Conservation (phyloP, 1,140 invertebrate genomes). For the Drosophila melanogaster region DNA sequence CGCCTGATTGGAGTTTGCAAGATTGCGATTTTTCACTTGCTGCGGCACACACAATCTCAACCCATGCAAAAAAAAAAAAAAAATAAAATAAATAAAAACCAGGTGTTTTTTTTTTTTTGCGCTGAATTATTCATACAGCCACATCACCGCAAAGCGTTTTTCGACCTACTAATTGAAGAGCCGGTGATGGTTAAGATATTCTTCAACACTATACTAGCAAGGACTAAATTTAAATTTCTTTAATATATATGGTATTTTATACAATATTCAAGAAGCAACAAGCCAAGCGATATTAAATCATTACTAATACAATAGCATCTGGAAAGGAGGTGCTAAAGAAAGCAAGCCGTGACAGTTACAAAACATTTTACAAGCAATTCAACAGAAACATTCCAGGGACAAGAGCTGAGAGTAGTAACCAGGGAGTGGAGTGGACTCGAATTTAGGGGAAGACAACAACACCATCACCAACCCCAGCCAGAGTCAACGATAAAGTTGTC, state of each 20-base stretch:
- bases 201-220: not conserved
- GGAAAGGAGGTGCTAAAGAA: constrained; percentile 24
- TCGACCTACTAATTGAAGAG: not conserved
- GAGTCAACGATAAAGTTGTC: constrained; percentile 75
- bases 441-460: not conserved
- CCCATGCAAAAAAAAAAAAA: constrained; percentile 6
- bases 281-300: constrained; percentile 66
- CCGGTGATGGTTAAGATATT: not conserved
- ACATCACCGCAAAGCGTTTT: constrained; percentile 22
- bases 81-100: not conserved
- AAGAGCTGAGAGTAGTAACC: constrained; percentile 38
- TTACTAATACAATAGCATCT: constrained; percentile 52
- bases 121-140: constrained; percentile 63
- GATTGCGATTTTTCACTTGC: constrained; percentile 47
- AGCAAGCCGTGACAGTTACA: constrained; percentile 70
- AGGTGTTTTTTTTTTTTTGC: constrained; percentile 18
- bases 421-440: not conserved
- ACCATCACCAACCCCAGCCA: constrained; percentile 17
- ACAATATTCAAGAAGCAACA: constrained; percentile 43
- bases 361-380: constrained; percentile 80
- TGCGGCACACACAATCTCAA: constrained; percentile 12
- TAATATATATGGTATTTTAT: not conserved
- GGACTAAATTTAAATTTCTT: not conserved
- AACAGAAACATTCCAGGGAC: constrained; percentile 54
- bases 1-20: constrained; percentile 76